Base-by-base conservation (phyloP, 2,113 vertebrate genomes). In the Entosphenus tridentatus region DNA sequence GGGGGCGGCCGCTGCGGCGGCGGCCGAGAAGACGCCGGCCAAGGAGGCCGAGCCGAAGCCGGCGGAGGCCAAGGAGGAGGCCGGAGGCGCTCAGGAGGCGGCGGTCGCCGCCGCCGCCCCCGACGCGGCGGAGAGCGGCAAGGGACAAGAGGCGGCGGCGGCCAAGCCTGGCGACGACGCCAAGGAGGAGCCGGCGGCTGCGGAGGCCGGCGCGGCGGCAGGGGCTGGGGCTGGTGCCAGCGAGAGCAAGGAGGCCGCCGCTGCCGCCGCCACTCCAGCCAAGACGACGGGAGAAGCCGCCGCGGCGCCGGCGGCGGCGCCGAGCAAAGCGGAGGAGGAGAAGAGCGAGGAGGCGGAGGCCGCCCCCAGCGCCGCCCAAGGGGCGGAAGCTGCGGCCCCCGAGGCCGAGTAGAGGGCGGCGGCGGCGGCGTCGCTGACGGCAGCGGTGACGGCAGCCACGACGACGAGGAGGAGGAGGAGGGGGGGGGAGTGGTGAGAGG, bases 321-420 rank as follows among this genome's bases (percentile, higher is more conserved):
- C 77, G 62, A 70, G 76, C 2, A 81, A 81, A 65, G 78, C 73
- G 71, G 82, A 83, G 76, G 82, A 75, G 14, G 78, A 81, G 57
- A 78, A 81, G 71, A 80, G 79, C 65, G 83, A 84, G 74, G 85
- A 87, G 77, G 74, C 79, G 8, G 74, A 79, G 56, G 75, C 82
- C 8, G 76, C 80, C 39, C 39, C 39, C 5, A 39, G 39, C 39
- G 39, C 39, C 1, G 39, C 39, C 39, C 39, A 39, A 39, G 39
- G 39, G 39, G 39, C 39, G 39, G 39, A 39, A 39, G 71, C 71
- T 68, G 72, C 73, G 1, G 69, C 70, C 11, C 72, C 74, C 58
- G 58, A 13, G 13, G 58, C 58, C 58, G 62, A 65, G 62, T 65
- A n/a, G 62, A 65, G n/a, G 10, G n/a, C 62, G n/a, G 8, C 21